Base-by-base conservation (phyloP, 1,140 invertebrate genomes). In the Phocides pigmalion region DNA sequence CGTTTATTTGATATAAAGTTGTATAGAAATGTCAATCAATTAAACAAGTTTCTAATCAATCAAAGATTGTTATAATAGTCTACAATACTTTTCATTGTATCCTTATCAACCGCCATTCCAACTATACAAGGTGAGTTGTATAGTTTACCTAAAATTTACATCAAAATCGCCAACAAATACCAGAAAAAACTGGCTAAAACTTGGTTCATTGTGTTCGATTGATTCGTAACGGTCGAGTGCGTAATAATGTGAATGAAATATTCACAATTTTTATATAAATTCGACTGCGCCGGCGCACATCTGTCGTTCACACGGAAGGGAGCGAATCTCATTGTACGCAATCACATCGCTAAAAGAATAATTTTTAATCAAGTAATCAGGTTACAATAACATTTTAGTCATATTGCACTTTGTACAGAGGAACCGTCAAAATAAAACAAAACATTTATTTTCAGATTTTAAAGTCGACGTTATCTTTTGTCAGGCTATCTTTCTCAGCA, bases 31-130 rank as follows among this genome's bases (percentile, higher is more conserved):
- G 82, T 84, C 84, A 87, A 77, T 82, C 80, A 71, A 47, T 65
- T 71, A 89, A 90, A 91, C 87, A 65, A 88, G 89, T 90, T 90
- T 87, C 77, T 74, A 91, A 91, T 91, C 89, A 91, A 91, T 91
- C 87, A 91, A 86, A 88, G 87, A 87, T 89, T 91, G 87, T 90
- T 87, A 78, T 68, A 73, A n/a, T 5, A 5, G n/a, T 4, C 35
- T 39, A 5, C 11, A 14, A 39, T 64, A 64, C 68, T 73, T 68
- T 78, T 81, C 78, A 71, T 69, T 66, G 82, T 77, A 80, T 75
- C 80, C 79, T 82, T 80, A 81, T 82, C 76, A 79, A 83, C 72
- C 76, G 85, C 82, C 83, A 75, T 76, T 84, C 78, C 3, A 32
- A 32, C 71, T 64, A 70, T 66, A 70, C 72, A 72, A 75, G 25